Conservation (phyloP, 2,113 vertebrate species). For the Chunga burmeisteri region DNA sequence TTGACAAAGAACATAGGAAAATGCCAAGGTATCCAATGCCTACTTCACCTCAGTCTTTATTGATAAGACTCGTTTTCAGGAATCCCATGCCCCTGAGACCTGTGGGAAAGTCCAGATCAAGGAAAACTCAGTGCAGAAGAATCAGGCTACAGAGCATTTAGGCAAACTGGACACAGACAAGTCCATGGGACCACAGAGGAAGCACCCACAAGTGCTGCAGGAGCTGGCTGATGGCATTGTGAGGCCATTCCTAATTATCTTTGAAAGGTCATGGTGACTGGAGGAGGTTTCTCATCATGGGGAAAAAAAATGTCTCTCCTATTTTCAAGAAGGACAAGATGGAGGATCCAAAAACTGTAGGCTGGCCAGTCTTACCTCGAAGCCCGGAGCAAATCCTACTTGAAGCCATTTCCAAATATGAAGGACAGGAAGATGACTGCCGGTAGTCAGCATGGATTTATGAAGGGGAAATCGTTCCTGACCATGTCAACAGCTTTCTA, state of each 20-base stretch:
- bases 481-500: not conserved
- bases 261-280: not conserved
- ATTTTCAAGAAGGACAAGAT: not conserved
- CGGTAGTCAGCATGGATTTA: not conserved
- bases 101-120: not conserved
- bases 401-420: not conserved
- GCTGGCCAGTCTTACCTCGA: rapidly evolving
- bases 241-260: not conserved
- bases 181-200: not conserved
- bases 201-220: not conserved
- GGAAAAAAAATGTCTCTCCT: not conserved
- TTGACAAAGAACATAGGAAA: not conserved
- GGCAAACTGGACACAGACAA: not conserved
- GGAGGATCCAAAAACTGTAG: not conserved
- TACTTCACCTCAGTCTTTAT: not conserved
- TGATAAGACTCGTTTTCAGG: not conserved
- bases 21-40: not conserved
- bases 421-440: not conserved
- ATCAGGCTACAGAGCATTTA: not conserved
- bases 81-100: not conserved
- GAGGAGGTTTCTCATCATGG: rapidly evolving
- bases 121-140: not conserved
- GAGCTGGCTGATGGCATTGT: not conserved
- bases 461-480: not conserved
- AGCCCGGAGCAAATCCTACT: not conserved